A percentile compares a stretch with the other conserved stretches of the same genome.
Evolutionary conservation across 2,113 vertebrate genomes (phyloP).

Genomic region (Jaculus jaculus): DNA sequence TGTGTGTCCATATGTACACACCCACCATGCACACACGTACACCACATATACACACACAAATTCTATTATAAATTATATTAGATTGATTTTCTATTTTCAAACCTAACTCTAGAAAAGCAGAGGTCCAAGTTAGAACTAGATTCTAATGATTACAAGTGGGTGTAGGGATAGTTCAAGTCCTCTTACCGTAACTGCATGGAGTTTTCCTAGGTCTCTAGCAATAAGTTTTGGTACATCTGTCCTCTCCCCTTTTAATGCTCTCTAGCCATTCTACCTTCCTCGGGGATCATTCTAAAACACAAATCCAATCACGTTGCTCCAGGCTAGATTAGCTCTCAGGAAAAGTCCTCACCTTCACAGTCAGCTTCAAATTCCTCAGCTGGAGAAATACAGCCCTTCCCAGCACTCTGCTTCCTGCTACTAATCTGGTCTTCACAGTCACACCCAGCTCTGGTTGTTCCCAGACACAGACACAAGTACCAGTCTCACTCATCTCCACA

Average conservation of each 20-base stretch:
- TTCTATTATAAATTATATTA: not conserved
- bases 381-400: not conserved
- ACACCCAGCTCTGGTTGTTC: not conserved
- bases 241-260: not conserved
- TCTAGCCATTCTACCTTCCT: not conserved
- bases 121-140: not conserved
- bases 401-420: not conserved
- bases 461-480: not conserved
- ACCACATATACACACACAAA: no score
- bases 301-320: slow-evolving; percentile 18
- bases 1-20: no score
- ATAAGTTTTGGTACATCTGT: not conserved
- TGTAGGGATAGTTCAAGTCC: not conserved
- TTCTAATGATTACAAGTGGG: not conserved
- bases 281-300: not conserved
- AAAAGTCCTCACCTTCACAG: not conserved
- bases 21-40: no score
- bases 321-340: not conserved
- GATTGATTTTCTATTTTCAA: not conserved
- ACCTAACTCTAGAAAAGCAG: slow-evolving; percentile 13
- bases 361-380: slow-evolving; percentile 50
- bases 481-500: not conserved
- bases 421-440: not conserved
- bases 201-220: not conserved
- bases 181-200: slow-evolving; percentile 7